Base-by-base conservation (phyloP, 2,797 vertebrate species). In the Siniperca undulata region DNA sequence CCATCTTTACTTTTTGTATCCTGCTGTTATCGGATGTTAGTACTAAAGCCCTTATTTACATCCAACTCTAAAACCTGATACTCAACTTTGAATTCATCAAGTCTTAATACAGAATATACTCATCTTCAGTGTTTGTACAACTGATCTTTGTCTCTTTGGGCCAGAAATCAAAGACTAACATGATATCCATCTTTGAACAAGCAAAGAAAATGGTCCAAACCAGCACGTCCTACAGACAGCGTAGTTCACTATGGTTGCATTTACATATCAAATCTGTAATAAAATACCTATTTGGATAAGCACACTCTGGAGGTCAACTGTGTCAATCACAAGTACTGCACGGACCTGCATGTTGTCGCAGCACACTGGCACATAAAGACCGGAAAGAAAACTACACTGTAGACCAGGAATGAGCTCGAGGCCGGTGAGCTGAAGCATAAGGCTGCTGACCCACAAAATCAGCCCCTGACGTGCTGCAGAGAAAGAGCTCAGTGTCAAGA, bases 401-500 rank as follows among this genome's bases (percentile, higher is more conserved):
- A 22, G 42, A 68, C 8, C 14, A 68, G 6, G 14, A 40, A n/a
- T 9, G 22, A n/a, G 42, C 69, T 59, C 0, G 17, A 73, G n/a
- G 50, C 52, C 0, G 14, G 30, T 58, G 60, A 56, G 42, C 27
- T 56, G 38, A 55, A 55, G 50, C 59, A 55, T 12, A 11, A 38
- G 56, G 55, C 27, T 62, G 38, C 52, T 42, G 55, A 69, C 34
- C n/a, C 8, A 52, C 19, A 44, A 17, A 42, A 30, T 61, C 24
- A 59, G 48, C 19, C 48, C 19, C 48, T 48, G 65, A 50, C 17
- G 13, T 40, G 55, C 13, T 24, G 36, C 10, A 0, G 19, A 61
- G 66, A 61, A 40, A 50, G 44, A 77, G 34, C 44, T 66, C 38
- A 11, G 60, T n/a, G 73, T 66, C 38, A 36, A 69, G 27, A 48